Evolutionary conservation across 2,113 vertebrate species (phyloP).

Genomic region (Sorex fumeus): DNA sequence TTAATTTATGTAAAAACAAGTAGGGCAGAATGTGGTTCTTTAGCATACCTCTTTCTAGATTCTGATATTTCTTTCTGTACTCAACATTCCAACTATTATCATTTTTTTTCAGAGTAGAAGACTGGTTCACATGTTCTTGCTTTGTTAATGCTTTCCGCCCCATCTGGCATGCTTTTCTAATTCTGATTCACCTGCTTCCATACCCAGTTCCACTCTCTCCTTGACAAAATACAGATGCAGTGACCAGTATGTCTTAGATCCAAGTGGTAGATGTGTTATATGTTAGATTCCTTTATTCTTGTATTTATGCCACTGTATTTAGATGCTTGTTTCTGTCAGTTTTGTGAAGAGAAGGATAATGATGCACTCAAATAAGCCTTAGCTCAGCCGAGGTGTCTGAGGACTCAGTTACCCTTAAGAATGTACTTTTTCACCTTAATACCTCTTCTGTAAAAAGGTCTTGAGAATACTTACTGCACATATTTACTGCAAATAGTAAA

Average conservation of each 20-base stretch:
- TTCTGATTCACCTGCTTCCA: background rate
- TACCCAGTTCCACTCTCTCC: background rate
- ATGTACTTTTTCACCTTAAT: background rate
- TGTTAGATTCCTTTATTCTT: background rate
- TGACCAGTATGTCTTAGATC: background rate
- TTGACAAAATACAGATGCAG: background rate
- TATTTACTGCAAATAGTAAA: background rate
- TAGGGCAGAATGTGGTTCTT: background rate
- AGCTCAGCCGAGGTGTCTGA: background rate
- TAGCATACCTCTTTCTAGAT: background rate
- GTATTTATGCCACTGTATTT: background rate
- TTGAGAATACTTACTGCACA: background rate
- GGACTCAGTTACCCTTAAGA: background rate
- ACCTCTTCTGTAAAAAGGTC: slow-evolving; percentile 10
- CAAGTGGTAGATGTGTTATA: background rate
- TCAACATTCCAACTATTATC: background rate
- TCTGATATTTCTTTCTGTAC: background rate
- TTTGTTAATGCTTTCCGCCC: slow-evolving; percentile 7
- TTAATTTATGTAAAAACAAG: background rate
- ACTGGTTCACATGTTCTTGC: background rate
- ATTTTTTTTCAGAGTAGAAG: background rate
- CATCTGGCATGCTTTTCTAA: background rate
- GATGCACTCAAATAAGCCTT: background rate
- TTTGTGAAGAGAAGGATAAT: background rate
- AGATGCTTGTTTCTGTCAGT: background rate